Evolutionary conservation across 2,888 invertebrate genomes (phyloP).

Genomic region (Pandemis cinnamomeana): DNA sequence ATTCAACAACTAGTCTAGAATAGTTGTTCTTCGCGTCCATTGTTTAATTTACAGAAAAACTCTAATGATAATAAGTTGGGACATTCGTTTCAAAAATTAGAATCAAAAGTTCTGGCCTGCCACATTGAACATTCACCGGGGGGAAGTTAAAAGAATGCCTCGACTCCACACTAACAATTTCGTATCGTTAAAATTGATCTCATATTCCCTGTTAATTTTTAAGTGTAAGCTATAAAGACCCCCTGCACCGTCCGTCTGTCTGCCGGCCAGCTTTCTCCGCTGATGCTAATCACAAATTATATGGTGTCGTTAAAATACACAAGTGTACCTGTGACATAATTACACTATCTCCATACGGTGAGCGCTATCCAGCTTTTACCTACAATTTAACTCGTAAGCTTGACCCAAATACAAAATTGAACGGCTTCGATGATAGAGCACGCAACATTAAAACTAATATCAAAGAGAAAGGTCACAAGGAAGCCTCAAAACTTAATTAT

Average conservation of each 20-base stretch:
- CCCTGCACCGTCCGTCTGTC: constrained; percentile 31
- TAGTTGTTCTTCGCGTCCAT: too few species aligned
- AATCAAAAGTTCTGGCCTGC: not conserved
- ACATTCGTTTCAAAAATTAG: not conserved
- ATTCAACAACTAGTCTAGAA: too few species aligned
- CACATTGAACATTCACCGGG: not conserved
- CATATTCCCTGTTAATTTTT: constrained; percentile 32
- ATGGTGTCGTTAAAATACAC: constrained; percentile 40
- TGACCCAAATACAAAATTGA: constrained; percentile 15
- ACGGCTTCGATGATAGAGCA: constrained; percentile 7
- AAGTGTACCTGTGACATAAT: constrained; percentile 34
- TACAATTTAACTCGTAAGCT: not conserved
- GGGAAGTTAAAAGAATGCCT: constrained; percentile 1
- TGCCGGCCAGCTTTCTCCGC: constrained; percentile 36
- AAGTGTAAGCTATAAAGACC: constrained; percentile 36
- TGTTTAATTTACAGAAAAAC: not conserved
- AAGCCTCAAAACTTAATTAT: constrained; percentile 37
- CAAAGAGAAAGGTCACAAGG: constrained; percentile 34
- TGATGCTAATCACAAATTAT: constrained; percentile 42
- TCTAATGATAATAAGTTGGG: not conserved
- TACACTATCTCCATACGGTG: constrained; percentile 13
- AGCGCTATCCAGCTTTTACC: constrained; percentile 30
- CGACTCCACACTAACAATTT: constrained; percentile 18
- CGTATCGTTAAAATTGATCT: constrained; percentile 27
- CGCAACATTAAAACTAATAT: constrained; percentile 9